Conservation (phyloP, 2,888 invertebrate genomes). For the Folsomia candida region DNA sequence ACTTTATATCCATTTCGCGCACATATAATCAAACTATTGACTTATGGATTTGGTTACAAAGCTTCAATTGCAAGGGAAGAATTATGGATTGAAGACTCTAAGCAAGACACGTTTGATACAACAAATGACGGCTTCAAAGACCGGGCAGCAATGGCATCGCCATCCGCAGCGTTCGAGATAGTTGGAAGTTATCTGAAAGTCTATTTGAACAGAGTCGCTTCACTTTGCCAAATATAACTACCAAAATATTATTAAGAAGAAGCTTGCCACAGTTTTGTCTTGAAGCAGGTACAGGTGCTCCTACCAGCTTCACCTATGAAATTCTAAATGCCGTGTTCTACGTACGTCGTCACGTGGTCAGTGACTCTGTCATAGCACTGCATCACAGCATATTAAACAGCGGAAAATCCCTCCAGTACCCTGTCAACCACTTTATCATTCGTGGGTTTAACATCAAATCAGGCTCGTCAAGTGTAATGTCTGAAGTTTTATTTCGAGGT, state of each 20-base stretch:
- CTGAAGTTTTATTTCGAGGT: not conserved
- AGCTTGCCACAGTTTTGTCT: not conserved
- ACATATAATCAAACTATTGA: not conserved
- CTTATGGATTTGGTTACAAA: not conserved
- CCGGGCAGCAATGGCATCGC: not conserved
- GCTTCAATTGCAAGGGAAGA: not conserved
- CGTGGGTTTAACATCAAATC: not conserved
- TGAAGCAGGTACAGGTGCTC: not conserved
- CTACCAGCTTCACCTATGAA: not conserved
- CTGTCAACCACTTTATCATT: not conserved
- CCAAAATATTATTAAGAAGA: not conserved
- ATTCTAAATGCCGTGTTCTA: not conserved
- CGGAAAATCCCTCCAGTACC: not conserved
- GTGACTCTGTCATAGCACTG: not conserved
- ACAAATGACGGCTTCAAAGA: not conserved
- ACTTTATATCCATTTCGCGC: not conserved
- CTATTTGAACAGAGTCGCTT: not conserved
- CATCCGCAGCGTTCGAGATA: not conserved
- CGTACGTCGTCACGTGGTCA: not conserved
- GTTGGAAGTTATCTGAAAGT: not conserved
- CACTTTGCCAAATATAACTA: not conserved
- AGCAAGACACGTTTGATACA: not conserved
- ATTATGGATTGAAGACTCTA: not conserved
- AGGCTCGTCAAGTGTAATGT: not conserved
- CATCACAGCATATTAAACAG: not conserved